These are phyloP conservation scores for Oxyteleia sp. DNA, from an alignment of 2,888 invertebrate species.

Conservation along the genomic window DNA sequence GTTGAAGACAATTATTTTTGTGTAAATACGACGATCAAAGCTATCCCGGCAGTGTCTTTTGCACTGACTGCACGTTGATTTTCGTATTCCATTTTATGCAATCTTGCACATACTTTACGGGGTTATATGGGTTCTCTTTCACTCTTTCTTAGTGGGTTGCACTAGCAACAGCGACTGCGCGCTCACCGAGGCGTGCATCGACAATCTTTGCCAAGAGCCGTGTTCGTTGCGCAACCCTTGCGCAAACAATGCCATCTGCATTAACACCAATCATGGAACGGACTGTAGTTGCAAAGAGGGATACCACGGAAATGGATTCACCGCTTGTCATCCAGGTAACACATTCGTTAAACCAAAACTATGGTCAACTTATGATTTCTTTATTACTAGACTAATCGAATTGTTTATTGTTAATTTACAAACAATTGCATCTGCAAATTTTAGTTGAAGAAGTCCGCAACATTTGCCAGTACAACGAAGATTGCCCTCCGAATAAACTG, in stretches of 20 bases:
- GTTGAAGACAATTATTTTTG: constrained; percentile 2
- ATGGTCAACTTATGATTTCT: too few species aligned
- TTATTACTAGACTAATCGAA: too few species aligned
- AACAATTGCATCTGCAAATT: constrained; percentile 56
- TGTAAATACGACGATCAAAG: constrained; percentile 58
- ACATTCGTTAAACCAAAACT: too few species aligned
- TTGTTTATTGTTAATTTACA: too few species aligned
- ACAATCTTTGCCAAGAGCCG: constrained; percentile 94
- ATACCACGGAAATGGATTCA: constrained; percentile 95
- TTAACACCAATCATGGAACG: constrained; percentile 95
- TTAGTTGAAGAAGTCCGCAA: constrained; percentile 88
- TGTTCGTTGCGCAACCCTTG: constrained; percentile 96
- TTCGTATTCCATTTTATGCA: constrained; percentile 53
- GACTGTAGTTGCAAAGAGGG: constrained; percentile 96
- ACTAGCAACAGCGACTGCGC: constrained; percentile 95
- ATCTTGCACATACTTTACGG: constrained; percentile 80
- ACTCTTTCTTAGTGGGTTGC: constrained; percentile 91
- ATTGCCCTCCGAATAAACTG: constrained; percentile 94
- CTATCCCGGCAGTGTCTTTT: constrained; percentile 49
- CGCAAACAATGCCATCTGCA: constrained; percentile 94
- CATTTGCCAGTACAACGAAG: constrained; percentile 96
- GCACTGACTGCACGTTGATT: constrained; percentile 64
- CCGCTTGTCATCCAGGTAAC: constrained; percentile 93
- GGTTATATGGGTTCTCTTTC: constrained; percentile 84
- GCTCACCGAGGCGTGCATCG: constrained; percentile 95